Percentiles rank a stretch among this genome's conserved stretches.
Evolutionary conservation across 2,888 invertebrate species (phyloP).

Genomic region (Aspidiotus destructor): DNA sequence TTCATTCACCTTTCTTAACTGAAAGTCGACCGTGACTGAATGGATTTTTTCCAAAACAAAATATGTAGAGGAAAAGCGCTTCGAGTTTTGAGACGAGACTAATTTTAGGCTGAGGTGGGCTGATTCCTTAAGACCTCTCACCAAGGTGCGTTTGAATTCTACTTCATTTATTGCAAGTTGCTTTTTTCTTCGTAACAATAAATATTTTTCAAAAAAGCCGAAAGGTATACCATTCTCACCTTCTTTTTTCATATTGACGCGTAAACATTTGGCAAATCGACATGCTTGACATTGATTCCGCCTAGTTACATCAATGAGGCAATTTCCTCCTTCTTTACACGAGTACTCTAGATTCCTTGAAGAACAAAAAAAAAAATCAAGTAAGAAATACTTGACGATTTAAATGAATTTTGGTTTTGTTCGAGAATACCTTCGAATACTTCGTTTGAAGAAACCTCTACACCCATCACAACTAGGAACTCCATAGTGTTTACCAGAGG

Average conservation of each 20-base stretch:
- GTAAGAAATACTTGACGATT: no score
- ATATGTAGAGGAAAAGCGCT: no score
- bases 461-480: slow-evolving; percentile 83
- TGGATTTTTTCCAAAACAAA: no score
- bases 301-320: slow-evolving; percentile 81
- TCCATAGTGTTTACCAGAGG: slow-evolving; percentile 76
- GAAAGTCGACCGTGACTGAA: no score
- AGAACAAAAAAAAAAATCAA: slow-evolving; percentile 23
- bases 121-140: no score
- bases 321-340: slow-evolving; percentile 80
- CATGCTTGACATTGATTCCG: slow-evolving; percentile 93
- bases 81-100: no score
- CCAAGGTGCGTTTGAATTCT: no score
- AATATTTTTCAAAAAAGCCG: no score
- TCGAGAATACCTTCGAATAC: slow-evolving; percentile 61
- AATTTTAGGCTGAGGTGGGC: no score
- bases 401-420: slow-evolving; percentile 34
- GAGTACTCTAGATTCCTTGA: slow-evolving; percentile 76
- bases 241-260: slow-evolving; percentile 87
- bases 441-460: slow-evolving; percentile 87
- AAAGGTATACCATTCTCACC: slow-evolving; percentile 50
- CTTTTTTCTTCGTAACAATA: no score
- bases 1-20: no score
- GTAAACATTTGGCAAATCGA: slow-evolving; percentile 79
- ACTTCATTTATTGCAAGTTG: no score